Evolutionary conservation across 2,797 vertebrate species (phyloP).

Genomic region (Menidia menidia): DNA sequence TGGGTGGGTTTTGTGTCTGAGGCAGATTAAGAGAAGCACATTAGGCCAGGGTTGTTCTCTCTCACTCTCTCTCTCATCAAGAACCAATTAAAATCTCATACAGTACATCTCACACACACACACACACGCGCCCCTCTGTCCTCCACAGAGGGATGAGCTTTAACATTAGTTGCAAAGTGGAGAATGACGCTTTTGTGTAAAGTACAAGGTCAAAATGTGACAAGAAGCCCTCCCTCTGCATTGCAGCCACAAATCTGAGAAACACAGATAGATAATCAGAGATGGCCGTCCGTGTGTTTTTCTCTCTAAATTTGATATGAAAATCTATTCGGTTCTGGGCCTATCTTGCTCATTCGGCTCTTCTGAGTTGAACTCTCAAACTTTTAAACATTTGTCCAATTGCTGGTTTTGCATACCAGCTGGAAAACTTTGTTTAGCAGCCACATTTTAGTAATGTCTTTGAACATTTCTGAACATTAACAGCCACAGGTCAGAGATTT

Average conservation of each 20-base stretch:
- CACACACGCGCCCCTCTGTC: neutral
- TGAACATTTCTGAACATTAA: no score
- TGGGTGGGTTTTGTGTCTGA: neutral
- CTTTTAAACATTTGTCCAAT: no score
- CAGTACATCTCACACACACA: neutral
- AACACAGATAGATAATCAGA: neutral
- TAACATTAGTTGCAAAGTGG: slow-evolving; percentile 2
- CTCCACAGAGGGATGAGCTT: neutral
- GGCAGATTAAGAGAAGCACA: slow-evolving; percentile 16
- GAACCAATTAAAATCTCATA: slow-evolving; percentile 38
- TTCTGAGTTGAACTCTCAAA: no score
- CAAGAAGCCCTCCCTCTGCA: neutral
- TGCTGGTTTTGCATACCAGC: no score
- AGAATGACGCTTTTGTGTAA: neutral
- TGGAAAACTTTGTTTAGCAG: no score
- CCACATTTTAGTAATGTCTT: no score
- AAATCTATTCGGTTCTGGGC: no score
- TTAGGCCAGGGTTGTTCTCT: slow-evolving; percentile 35
- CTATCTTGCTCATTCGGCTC: no score
- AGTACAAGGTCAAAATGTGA: neutral
- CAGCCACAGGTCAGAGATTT: no score
- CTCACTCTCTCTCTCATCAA: slow-evolving; percentile 55
- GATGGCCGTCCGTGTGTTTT: neutral
- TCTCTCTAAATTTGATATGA: neutral
- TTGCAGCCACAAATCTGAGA: neutral